Evolutionary conservation across 2,888 invertebrate species (phyloP).

Genomic region (Hemistola chrysoprasaria): DNA sequence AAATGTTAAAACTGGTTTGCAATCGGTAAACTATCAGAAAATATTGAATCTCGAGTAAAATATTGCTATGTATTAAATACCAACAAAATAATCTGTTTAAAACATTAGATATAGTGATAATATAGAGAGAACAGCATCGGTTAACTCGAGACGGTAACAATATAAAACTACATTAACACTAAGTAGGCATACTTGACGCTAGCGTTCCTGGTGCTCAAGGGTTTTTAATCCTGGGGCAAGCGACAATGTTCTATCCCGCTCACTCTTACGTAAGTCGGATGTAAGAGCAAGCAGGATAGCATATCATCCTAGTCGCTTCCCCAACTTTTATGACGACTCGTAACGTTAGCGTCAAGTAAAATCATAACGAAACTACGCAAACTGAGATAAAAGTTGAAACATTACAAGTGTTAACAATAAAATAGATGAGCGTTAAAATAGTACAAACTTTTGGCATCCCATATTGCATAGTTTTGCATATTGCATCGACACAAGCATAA

Average conservation of each 20-base stretch:
- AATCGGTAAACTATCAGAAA: conserved; percentile 59
- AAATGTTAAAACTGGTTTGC: conserved; percentile 39
- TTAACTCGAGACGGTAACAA: conserved; percentile 21
- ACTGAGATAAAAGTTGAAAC: conserved; percentile 22
- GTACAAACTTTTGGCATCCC: conserved; percentile 64
- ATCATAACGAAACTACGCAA: conserved; percentile 20
- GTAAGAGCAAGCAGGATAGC: no score
- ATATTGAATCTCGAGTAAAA: conserved; percentile 54
- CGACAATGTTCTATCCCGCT: no score
- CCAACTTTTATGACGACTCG: no score
- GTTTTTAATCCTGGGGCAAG: no score
- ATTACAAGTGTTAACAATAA: conserved; percentile 45
- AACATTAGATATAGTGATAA: conserved; percentile 44
- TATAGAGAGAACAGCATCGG: conserved; percentile 38
- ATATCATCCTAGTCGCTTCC: no score
- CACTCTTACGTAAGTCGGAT: no score
- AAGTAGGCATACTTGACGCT: no score
- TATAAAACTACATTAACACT: conserved; percentile 11
- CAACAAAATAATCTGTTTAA: conserved; percentile 69
- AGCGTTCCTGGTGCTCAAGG: no score
- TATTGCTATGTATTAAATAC: conserved; percentile 31
- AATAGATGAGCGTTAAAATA: conserved; percentile 44
- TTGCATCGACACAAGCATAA: no score
- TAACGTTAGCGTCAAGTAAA: no score
- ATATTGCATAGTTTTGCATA: no score